Conservation (phyloP, 92 coral and sea anemone species). For the Zoanthus sociatus region DNA sequence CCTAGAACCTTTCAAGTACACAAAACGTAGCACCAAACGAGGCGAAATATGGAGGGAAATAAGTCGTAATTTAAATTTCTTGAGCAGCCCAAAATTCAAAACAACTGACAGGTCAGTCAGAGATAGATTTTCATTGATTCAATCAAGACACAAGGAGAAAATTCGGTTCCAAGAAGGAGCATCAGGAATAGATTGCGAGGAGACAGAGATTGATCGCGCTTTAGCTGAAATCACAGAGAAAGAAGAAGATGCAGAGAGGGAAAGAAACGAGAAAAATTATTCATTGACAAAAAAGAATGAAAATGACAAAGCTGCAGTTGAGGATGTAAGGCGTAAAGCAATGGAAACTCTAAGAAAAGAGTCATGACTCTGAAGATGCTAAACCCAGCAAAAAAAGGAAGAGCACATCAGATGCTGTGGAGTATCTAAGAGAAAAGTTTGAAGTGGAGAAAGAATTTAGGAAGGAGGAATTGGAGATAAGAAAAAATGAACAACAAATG, state of each 20-base stretch:
- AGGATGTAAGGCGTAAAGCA: too few species aligned
- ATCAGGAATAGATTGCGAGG: background rate
- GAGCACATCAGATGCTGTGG: too few species aligned
- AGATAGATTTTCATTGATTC: slow-evolving; percentile 19
- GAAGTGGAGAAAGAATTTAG: too few species aligned
- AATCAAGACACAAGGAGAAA: background rate
- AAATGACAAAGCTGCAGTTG: too few species aligned
- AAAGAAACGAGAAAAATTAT: too few species aligned
- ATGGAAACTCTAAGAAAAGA: too few species aligned
- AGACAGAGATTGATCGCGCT: background rate
- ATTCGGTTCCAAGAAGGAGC: background rate
- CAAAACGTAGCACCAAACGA: slow-evolving; percentile 31
- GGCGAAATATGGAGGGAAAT: slow-evolving; percentile 61
- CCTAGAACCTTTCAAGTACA: slow-evolving; percentile 18
- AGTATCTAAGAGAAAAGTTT: too few species aligned
- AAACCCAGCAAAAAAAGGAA: too few species aligned
- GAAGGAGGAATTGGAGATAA: too few species aligned
- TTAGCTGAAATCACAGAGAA: slow-evolving; percentile 25
- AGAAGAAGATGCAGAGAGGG: background rate
- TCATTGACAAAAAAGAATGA: too few species aligned
- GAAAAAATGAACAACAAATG: too few species aligned
- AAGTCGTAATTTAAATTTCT: background rate
- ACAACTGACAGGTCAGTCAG: slow-evolving; percentile 20
- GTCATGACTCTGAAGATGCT: too few species aligned
- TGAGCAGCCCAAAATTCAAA: slow-evolving; percentile 10